Conservation (phyloP, 2,797 vertebrate species). For the Sebastes umbrosus region DNA sequence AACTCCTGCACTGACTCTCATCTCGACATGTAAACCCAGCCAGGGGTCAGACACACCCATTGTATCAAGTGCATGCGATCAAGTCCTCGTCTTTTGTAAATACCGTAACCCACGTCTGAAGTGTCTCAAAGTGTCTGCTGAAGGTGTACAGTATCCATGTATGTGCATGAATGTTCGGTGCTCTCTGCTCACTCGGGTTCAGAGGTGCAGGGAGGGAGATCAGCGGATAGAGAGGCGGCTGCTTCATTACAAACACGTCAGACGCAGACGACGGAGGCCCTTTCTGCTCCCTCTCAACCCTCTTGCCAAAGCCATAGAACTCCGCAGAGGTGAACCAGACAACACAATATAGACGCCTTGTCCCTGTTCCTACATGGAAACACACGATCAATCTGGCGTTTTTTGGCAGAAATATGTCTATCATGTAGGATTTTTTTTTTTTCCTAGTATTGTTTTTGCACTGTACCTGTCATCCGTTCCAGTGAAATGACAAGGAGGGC, state of each 20-base stretch:
- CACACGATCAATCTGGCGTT: conserved; percentile 34
- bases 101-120: conserved; percentile 45
- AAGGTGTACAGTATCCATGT: conserved; percentile 36
- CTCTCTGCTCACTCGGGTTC: conserved; percentile 65
- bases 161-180: conserved; percentile 68
- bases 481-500: not conserved
- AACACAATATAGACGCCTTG: conserved; percentile 9
- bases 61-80: conserved; percentile 65
- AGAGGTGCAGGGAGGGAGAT: conserved; percentile 48
- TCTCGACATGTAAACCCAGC: conserved; percentile 26
- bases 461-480: conserved; percentile 25
- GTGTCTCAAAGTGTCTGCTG: conserved; percentile 45
- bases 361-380: conserved; percentile 39
- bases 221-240: not conserved
- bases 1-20: conserved; percentile 64
- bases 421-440: conserved; percentile 6
- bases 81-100: conserved; percentile 70
- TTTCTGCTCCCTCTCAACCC: conserved; percentile 60
- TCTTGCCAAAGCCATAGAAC: conserved; percentile 80
- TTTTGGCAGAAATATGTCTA: conserved; percentile 10
- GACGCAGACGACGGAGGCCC: not conserved
- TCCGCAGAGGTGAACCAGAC: conserved; percentile 64
- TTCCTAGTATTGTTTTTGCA: conserved; percentile 32
- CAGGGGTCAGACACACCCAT: not conserved
- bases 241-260: conserved; percentile 31